Evolutionary conservation across 2,888 invertebrate species (phyloP).

Genomic region (Synanthedon andrenaeformis): DNA sequence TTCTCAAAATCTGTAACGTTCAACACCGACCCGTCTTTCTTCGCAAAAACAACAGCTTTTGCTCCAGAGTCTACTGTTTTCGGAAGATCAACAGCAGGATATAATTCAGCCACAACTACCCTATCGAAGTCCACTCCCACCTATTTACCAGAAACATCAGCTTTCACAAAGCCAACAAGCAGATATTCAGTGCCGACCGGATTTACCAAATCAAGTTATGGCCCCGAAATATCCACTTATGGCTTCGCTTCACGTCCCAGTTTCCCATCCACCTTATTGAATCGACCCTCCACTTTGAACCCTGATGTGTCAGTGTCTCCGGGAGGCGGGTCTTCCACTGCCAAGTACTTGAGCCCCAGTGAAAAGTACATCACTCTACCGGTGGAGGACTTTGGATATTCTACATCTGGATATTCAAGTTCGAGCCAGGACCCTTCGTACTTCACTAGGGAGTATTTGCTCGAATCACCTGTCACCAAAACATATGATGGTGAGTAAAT

Average conservation of each 20-base stretch:
- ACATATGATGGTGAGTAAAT: constrained; percentile 51
- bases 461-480: constrained; percentile 59
- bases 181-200: constrained; percentile 5
- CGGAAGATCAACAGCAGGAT: constrained; percentile 19
- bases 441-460: constrained; percentile 56
- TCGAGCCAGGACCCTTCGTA: constrained; percentile 43
- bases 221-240: constrained; percentile 4
- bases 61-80: neutral
- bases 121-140: constrained; percentile 7
- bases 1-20: neutral
- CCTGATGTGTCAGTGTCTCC: constrained; percentile 1
- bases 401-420: constrained; percentile 36
- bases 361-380: constrained; percentile 17
- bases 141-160: constrained; percentile 6
- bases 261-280: neutral
- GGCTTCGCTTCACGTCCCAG: constrained; percentile 1
- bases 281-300: constrained; percentile 3
- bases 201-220: constrained; percentile 8
- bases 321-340: constrained; percentile 19
- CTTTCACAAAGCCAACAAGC: neutral
- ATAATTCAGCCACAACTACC: constrained; percentile 15
- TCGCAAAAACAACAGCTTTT: neutral
- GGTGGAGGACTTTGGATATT: constrained; percentile 34
- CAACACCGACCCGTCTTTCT: neutral
- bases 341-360: constrained; percentile 20